Conservation (phyloP, 1,140 invertebrate genomes). For the Physella acuta region DNA sequence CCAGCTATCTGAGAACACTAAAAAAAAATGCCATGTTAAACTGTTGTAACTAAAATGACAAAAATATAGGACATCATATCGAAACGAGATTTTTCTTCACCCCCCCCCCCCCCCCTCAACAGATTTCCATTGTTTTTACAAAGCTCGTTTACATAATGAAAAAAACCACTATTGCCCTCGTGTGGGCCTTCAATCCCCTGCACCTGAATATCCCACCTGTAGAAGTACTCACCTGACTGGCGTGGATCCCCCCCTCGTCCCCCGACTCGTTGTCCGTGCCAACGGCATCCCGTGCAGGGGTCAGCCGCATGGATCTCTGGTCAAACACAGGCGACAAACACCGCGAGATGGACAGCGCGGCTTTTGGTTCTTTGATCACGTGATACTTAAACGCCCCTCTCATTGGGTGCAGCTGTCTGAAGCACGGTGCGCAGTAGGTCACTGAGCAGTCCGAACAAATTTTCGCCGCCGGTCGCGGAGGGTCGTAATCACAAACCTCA, state of each 20-base stretch:
- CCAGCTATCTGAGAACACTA: too few relatives aligned
- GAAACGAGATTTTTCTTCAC: too few relatives aligned
- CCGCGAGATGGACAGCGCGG: neutral
- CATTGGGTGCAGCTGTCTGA: conserved; percentile 30
- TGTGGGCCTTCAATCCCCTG: too few relatives aligned
- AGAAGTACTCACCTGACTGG: conserved; percentile 16
- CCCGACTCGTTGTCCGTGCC: conserved; percentile 23
- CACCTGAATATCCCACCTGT: too few relatives aligned
- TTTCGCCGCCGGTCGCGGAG: conserved; percentile 25
- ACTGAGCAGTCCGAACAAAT: conserved; percentile 29
- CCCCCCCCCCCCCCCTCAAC: too few relatives aligned
- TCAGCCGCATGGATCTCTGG: neutral
- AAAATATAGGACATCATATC: too few relatives aligned
- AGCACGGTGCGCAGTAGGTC: conserved; percentile 27
- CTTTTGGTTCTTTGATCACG: conserved; percentile 28
- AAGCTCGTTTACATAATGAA: too few relatives aligned
- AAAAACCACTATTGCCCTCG: too few relatives aligned
- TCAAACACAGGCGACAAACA: conserved; percentile 18
- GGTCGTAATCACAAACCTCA: conserved; percentile 30
- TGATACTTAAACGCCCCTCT: conserved; percentile 32
- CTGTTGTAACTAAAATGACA: too few relatives aligned
- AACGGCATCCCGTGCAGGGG: conserved; percentile 17
- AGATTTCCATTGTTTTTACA: too few relatives aligned
- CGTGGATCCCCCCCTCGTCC: conserved; percentile 6
- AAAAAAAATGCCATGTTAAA: too few relatives aligned